Conservation (phyloP, 2,797 vertebrate genomes). For the Peromyscus eremicus region DNA sequence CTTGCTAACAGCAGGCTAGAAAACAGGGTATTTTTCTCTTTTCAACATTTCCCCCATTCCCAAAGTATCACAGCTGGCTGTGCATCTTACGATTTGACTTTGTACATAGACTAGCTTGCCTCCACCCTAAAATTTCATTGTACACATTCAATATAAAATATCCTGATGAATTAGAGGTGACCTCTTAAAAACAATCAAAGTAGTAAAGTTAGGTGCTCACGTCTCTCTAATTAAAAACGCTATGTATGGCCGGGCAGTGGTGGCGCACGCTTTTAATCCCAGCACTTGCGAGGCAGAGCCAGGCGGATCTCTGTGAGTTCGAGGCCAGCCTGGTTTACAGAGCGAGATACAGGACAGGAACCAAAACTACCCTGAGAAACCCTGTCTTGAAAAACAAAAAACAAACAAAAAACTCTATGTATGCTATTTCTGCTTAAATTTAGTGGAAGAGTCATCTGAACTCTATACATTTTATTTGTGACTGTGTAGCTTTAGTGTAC, state of each 20-base stretch:
- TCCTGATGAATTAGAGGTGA: background rate
- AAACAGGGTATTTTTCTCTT: background rate
- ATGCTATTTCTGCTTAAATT: conserved; percentile 37
- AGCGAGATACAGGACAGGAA: no score
- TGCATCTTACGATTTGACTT: background rate
- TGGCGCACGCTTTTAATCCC: no score
- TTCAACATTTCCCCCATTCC: background rate
- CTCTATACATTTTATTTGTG: background rate
- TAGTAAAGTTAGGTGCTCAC: conserved; percentile 20
- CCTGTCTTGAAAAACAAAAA: no score
- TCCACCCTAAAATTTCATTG: background rate
- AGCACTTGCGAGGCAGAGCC: no score
- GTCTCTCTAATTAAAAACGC: background rate
- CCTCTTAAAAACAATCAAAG: background rate
- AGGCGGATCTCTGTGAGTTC: no score
- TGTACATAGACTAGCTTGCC: background rate
- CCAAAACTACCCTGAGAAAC: no score
- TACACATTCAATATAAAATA: background rate
- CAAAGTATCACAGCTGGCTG: no score
- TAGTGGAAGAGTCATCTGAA: background rate
- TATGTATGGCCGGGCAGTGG: background rate
- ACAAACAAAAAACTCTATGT: background rate
- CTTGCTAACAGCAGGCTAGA: background rate
- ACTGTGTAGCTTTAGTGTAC: background rate
- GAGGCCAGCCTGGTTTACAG: no score